Evolutionary conservation across 2,113 vertebrate species (phyloP), one percentile per base, ranked within the genome.

Genomic region (Ctenodactylus gundi): DNA sequence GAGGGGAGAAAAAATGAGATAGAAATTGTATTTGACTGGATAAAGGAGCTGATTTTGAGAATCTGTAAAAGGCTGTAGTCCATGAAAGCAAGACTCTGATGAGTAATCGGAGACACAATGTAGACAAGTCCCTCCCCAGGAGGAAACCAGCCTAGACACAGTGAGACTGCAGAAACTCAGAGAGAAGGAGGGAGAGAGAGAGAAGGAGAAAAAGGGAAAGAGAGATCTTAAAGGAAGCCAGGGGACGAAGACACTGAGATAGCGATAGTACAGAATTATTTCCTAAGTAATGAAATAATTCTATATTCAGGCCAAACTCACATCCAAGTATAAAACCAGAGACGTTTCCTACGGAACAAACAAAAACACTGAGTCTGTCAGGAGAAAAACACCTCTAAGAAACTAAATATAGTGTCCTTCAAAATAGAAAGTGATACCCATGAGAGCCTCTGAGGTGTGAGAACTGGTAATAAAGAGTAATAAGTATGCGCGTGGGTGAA

Each of bases 231-330:
- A 64, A 62, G 62, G 39, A 2, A 84, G 29, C 62, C 23, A 88
- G 23, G 39, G 6, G 39, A 65, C 77, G 73, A 86, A 73, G 9
- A 20, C 18, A 88, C 44, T 73, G 13, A 21, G 36, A 67, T 72
- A 81, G 87, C 90, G 39, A 34, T 60, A 34, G 67, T 7, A 46
- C 9, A 78, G 39, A 88, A 53, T 80, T 57, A 68, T 73, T 55
- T 93, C 83, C 68, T 70, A 29, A 41, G 51, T 46, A 91, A 67
- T 75, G 14, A 80, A 78, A 65, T 18, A 92, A 92, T 88, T 88
- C 25, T 67, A 72, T 36, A 80, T 10, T 36, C 39, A 78, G 34
- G 14, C 72, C 72, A 85, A 72, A 82, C 51, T n/a, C 70, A 41
- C 46, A 88, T 72, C 77, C 21, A 55, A 49, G 13, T 57, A 44